A percentile compares a stretch with the other conserved stretches of the same genome.
Conservation (phyloP, 2,888 invertebrate genomes). For the Tetragonisca angustula region DNA sequence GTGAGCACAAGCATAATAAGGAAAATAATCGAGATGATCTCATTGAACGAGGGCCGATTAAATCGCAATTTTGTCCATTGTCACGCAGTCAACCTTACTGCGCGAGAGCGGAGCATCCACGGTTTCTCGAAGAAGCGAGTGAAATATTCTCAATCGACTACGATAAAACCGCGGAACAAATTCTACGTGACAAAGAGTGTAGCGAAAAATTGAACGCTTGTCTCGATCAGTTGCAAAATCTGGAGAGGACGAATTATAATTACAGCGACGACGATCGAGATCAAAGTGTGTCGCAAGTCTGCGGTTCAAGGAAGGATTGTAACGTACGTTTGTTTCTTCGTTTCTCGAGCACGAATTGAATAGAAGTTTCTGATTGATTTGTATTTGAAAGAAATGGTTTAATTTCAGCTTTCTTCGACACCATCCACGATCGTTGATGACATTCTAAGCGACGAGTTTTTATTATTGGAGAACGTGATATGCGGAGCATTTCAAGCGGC, state of each 20-base stretch:
- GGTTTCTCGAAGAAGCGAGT: not conserved
- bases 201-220: constrained; percentile 73
- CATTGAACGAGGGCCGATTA: constrained; percentile 74
- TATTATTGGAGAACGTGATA: constrained; percentile 69
- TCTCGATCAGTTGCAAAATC: constrained; percentile 68
- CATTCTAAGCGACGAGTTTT: constrained; percentile 63
- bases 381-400: not conserved
- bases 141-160: constrained; percentile 58
- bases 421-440: constrained; percentile 41
- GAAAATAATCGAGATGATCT: constrained; percentile 60
- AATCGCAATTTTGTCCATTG: constrained; percentile 48
- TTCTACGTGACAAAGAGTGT: constrained; percentile 70
- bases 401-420: constrained; percentile 12
- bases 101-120: constrained; percentile 40
- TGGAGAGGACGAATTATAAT: not conserved
- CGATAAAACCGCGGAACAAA: constrained; percentile 69
- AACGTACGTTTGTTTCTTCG: not conserved
- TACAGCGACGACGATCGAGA: not conserved
- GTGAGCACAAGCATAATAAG: not conserved
- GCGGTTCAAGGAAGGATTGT: not conserved
- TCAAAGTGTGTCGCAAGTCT: not conserved
- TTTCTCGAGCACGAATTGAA: too few species aligned
- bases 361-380: not conserved
- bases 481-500: constrained; percentile 69
- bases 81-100: constrained; percentile 66